Conservation (phyloP, 2,888 invertebrate genomes). For the Pycnomerus fuliginosus region DNA sequence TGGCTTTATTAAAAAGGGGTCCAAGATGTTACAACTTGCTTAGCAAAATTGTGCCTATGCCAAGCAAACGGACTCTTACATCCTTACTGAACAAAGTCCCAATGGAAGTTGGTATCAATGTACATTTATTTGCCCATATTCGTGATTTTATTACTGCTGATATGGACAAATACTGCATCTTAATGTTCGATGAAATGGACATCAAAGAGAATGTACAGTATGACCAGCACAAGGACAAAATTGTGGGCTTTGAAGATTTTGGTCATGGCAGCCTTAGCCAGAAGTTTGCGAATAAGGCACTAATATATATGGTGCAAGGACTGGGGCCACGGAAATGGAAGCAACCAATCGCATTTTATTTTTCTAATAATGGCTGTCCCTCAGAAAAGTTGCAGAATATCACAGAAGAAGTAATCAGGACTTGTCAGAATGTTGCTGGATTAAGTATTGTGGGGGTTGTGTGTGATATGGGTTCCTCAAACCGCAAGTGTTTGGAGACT, state of each 20-base stretch:
- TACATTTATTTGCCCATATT: slow-evolving; percentile 23
- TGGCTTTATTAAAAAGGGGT: slow-evolving; percentile 5
- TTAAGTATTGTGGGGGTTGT: slow-evolving; percentile 20
- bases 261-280: slow-evolving; percentile 1
- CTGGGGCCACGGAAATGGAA: slow-evolving; percentile 10
- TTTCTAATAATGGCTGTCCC: too few species aligned
- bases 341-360: too few species aligned
- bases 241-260: slow-evolving; percentile 25
- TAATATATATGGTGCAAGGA: slow-evolving; percentile 25
- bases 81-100: slow-evolving; percentile 18
- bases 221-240: slow-evolving; percentile 14
- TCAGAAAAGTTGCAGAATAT: slow-evolving; percentile 9
- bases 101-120: slow-evolving; percentile 22
- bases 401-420: slow-evolving; percentile 18
- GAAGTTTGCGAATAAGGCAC: slow-evolving; percentile 18
- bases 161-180: slow-evolving; percentile 14
- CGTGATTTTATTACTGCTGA: slow-evolving; percentile 1
- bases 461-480: slow-evolving; percentile 27
- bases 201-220: slow-evolving; percentile 25
- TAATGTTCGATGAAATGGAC: slow-evolving; percentile 28
- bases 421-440: slow-evolving; percentile 10
- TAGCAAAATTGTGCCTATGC: slow-evolving; percentile 17
- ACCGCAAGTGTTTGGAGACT: slow-evolving; percentile 20
- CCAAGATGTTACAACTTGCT: slow-evolving; percentile 10
- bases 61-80: slow-evolving; percentile 11